phyloP scores from a whole-genome alignment of 2,888 invertebrate genomes.

The Lordiphosa fenestrarum region DNA sequence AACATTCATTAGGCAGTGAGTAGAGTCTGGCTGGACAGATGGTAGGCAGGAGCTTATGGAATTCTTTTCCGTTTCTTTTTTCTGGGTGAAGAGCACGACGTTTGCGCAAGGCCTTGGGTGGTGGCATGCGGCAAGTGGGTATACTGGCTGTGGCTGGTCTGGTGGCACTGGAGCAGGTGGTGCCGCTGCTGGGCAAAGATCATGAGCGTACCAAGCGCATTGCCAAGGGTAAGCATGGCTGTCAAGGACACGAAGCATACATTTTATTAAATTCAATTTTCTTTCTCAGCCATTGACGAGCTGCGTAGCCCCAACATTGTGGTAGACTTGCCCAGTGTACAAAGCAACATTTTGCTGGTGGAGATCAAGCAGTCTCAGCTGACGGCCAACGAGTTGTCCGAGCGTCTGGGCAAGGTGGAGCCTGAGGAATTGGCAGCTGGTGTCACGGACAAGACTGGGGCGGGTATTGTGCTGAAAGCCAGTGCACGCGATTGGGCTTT shows the following conservation, averaged over 20 bases:
- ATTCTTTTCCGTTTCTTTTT: not conserved
- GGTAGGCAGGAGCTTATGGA: not conserved
- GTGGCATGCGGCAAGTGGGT: constrained; percentile 96
- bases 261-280: no score
- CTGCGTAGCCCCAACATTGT: constrained; percentile 83
- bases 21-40: constrained; percentile 8
- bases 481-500: constrained; percentile 83
- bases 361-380: constrained; percentile 82
- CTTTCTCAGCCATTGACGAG: constrained; percentile 82
- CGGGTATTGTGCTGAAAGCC: constrained; percentile 83
- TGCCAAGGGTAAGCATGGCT: constrained; percentile 83
- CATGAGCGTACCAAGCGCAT: constrained; percentile 86
- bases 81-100: constrained; percentile 85
- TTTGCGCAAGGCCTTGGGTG: constrained; percentile 92
- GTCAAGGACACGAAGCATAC: no score
- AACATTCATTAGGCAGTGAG: constrained; percentile 87
- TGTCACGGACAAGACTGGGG: constrained; percentile 77
- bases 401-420: constrained; percentile 81
- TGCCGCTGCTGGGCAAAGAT: constrained; percentile 87
- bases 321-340: constrained; percentile 84
- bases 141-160: constrained; percentile 94
- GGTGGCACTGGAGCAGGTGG: constrained; percentile 90
- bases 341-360: constrained; percentile 89
- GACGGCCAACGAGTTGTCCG: constrained; percentile 82
- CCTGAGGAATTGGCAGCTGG: constrained; percentile 82